phyloP scores from a whole-genome alignment of 2,113 vertebrate species.

The Corydoras sp. region DNA sequence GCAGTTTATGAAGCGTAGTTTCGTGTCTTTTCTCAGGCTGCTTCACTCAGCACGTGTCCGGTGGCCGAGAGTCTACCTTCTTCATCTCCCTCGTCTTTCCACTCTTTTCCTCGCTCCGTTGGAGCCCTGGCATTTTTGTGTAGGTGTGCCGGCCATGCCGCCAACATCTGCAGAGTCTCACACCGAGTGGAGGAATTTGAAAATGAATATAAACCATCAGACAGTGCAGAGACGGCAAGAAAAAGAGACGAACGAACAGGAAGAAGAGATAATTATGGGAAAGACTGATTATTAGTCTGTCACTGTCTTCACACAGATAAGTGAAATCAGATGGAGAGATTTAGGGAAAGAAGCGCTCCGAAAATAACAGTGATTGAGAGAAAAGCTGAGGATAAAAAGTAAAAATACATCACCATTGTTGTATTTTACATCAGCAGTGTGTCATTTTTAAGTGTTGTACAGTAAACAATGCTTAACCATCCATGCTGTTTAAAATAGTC shows the following conservation, averaged over 20 bases:
- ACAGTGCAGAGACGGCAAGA: slow-evolving; percentile 35
- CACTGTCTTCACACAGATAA: slow-evolving; percentile 62
- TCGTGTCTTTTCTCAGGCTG: background rate
- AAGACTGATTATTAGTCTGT: slow-evolving; percentile 64
- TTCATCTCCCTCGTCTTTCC: slow-evolving; percentile 13
- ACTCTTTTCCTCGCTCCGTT: slow-evolving; percentile 23
- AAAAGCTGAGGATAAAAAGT: slow-evolving; percentile 1
- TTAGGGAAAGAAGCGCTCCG: slow-evolving; percentile 4
- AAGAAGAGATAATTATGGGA: slow-evolving; percentile 61
- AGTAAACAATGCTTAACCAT: too few species aligned
- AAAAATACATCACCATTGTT: background rate
- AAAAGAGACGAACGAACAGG: slow-evolving; percentile 23
- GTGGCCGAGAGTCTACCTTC: background rate
- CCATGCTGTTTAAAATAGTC: too few species aligned
- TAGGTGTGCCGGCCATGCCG: slow-evolving; percentile 13
- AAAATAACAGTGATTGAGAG: slow-evolving; percentile 5
- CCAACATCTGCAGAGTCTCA: slow-evolving; percentile 52
- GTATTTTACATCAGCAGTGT: too few species aligned
- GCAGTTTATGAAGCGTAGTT: background rate
- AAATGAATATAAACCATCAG: slow-evolving; percentile 44
- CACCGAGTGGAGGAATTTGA: slow-evolving; percentile 49
- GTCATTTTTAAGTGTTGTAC: too few species aligned
- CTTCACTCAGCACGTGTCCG: background rate
- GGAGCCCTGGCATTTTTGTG: slow-evolving; percentile 26
- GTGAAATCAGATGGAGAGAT: slow-evolving; percentile 62